Evolutionary conservation across 2,888 invertebrate species (phyloP), one percentile per base, ranked within the genome.

Genomic region (Diachrysia chrysitis): DNA sequence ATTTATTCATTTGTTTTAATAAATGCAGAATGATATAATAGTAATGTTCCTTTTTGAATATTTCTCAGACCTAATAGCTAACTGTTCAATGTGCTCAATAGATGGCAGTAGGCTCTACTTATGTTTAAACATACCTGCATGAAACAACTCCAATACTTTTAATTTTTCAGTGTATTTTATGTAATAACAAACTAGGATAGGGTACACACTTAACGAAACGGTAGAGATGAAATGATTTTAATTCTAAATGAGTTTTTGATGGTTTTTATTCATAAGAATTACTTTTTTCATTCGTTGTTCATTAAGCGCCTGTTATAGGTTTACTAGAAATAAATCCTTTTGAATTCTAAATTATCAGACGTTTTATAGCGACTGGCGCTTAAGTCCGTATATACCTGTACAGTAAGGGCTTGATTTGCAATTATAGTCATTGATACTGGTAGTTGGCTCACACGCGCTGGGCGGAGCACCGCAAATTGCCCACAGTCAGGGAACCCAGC

Each of bases 401-500:
- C 56, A 53, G 54, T 61, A 80, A 78, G 73, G 79, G 75, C 64
- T 70, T 73, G 69, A 73, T 78, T 76, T 76, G 79, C 77, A 81
- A 78, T 79, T 80, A 82, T 71, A 69, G 76, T 70, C 70, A 71
- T 74, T 78, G 75, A 71, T 82, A 74, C 64, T 66, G 71, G 75
- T 71, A 66, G 79, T 69, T 67, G 69, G 72, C 69, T 67, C 73
- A 73, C 74, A 71, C 63, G 66, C 71, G 70, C 69, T 64, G 78
- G 72, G 80, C 74, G 78, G 79, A 67, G 71, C 84, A 79, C 81
- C 80, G 88, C 89, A 90, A 90, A 89, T 91, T 89, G 83, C 86
- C 69, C 69, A 69, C 80, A 76, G 83, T 70, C 83, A 82, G 87
- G 91, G 90, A 92, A 89, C 90, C 85, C 83, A 77, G 79, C 90